A percentile compares a stretch with the other conserved stretches of the same genome.
Evolutionary conservation across 2,113 vertebrate genomes (phyloP).

Genomic region (Pterocles orientalis): DNA sequence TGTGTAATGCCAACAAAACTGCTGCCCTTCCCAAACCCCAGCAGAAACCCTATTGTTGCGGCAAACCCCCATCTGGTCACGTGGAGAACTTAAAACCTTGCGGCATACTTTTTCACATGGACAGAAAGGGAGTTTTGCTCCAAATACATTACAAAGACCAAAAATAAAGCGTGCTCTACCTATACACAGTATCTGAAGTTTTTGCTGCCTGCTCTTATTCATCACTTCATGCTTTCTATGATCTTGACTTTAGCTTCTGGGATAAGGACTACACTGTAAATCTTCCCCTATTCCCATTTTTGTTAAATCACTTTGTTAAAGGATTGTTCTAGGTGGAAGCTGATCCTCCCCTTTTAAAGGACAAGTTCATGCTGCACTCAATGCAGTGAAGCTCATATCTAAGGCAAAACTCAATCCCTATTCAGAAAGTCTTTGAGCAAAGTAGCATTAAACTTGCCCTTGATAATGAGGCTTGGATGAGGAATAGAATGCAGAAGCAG

Average conservation of each 20-base stretch:
- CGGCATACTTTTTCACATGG: background rate
- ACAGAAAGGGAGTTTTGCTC: background rate
- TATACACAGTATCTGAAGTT: background rate
- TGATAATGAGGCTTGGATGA: background rate
- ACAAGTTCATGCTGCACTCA: fast-evolving
- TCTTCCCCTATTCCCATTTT: background rate
- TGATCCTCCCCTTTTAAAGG: background rate
- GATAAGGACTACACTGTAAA: background rate
- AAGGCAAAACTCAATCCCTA: background rate
- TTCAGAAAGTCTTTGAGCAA: background rate
- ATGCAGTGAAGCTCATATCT: background rate
- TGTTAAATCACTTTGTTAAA: background rate
- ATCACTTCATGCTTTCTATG: background rate
- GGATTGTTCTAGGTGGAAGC: background rate
- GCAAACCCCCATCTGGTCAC: constrained; percentile 54
- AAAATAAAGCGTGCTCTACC: background rate
- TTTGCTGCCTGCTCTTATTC: background rate
- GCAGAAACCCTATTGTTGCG: constrained; percentile 58
- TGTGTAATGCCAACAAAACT: constrained; percentile 40
- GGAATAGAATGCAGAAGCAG: background rate
- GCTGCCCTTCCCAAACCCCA: constrained; percentile 57
- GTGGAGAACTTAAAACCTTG: constrained; percentile 40
- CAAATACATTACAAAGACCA: background rate
- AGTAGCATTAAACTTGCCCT: background rate
- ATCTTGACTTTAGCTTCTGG: background rate